Evolutionary conservation across 2,113 vertebrate genomes (phyloP), one percentile per base, ranked within the genome.

Genomic region (Apus apus): DNA sequence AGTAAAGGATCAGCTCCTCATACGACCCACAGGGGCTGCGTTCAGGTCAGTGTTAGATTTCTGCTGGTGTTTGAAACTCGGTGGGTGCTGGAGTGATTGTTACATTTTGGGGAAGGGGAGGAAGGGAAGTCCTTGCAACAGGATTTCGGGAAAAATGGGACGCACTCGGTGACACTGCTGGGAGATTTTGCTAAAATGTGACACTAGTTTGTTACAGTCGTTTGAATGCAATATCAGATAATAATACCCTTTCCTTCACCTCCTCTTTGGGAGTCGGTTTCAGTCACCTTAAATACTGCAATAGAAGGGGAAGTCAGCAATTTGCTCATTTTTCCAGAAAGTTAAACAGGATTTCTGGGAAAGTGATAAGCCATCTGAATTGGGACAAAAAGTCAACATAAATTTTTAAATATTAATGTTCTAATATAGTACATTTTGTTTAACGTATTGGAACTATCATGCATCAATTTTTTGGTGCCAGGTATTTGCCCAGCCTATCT

Each of bases 381-480:
- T 89, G 17, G 91, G 77, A 87, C 1, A 26, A 75, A 79, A 83
- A 85, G 85, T 74, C 13, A 1, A n/a, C 75, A 29, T 85, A 75
- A 95, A 94, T 78, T 95, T 96, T 97, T 87, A 94, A 97, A 95
- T 95, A 67, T 80, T 96, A 98, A 95, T 92, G 89, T 89, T 95
- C 95, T 96, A 95, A 93, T 95, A 95, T 88, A 97, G 78, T 96
- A 87, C 89, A 94, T 61, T 95, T 94, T 97, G 95, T 79, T 90
- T 85, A 95, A 98, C 94, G 1, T 97, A 96, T 80, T 97, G 90
- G 96, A 97, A 95, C 93, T 97, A 95, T 90, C 95, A 95, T 96
- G 94, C 96, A 97, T 97, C 97, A 96, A 51, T 97, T 97, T 97
- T 96, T 98, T 96, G 93, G 91, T 98, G 96, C 97, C 96, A 92